A percentile compares a stretch with the other conserved stretches of the same genome.
Conservation (phyloP, 2,113 vertebrate species). For the Lepisosteus oculatus region DNA sequence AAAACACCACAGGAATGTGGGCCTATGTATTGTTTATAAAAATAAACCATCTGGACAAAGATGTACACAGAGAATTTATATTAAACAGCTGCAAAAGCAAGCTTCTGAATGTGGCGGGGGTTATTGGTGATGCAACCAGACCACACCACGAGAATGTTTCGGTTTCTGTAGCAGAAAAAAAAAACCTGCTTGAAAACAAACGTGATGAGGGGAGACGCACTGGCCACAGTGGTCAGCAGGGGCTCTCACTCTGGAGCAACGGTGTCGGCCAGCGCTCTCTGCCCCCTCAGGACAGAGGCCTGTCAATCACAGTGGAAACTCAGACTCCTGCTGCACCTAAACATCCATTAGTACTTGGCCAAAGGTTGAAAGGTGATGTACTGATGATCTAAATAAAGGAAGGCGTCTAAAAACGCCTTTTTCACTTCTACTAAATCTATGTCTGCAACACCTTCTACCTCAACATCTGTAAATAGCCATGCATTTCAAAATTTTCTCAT, state of each 20-base stretch:
- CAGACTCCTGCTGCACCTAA: too few relatives aligned
- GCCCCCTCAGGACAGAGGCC: not conserved
- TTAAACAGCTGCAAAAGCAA: slow-evolving; percentile 96
- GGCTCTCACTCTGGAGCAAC: too few relatives aligned
- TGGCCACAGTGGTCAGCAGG: too few relatives aligned
- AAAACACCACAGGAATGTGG: slow-evolving; percentile 75
- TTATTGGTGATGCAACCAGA: slow-evolving; percentile 62
- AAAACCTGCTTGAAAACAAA: not conserved
- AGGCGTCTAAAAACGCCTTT: too few relatives aligned
- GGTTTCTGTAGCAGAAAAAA: slow-evolving; percentile 32
- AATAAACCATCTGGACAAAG: slow-evolving; percentile 94
- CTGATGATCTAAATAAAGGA: too few relatives aligned
- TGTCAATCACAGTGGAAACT: not conserved
- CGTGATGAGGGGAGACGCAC: too few relatives aligned
- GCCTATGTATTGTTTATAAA: slow-evolving; percentile 97
- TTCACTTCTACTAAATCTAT: too few relatives aligned
- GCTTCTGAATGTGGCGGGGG: slow-evolving; percentile 68
- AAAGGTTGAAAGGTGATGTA: too few relatives aligned
- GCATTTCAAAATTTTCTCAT: too few relatives aligned
- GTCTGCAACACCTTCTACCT: too few relatives aligned
- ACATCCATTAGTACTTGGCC: too few relatives aligned
- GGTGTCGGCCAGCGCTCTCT: not conserved
- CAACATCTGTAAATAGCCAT: too few relatives aligned
- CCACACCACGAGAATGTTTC: slow-evolving; percentile 64
- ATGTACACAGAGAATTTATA: slow-evolving; percentile 93